phyloP scores from a whole-genome alignment of 2,797 vertebrate species.

The Phrynocephalus forsythii region DNA sequence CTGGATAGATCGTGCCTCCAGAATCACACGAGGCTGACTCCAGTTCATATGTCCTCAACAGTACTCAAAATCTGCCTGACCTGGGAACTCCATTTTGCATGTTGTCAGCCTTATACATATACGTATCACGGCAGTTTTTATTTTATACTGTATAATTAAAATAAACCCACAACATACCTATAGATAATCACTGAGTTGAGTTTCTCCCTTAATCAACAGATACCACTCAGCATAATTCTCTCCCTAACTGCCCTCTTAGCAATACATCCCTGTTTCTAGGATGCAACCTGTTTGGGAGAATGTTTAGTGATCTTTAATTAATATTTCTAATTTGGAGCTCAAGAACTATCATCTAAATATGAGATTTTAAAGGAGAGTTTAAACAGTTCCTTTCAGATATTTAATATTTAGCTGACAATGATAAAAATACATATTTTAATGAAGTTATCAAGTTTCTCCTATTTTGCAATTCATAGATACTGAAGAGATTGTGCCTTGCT shows the following conservation, averaged over 20 bases:
- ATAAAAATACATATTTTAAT: not conserved
- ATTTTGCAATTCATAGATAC: not conserved
- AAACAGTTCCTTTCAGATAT: not conserved
- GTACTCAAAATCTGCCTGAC: not conserved
- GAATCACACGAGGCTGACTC: not conserved
- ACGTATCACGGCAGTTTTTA: not conserved
- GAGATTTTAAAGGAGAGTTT: slow-evolving; percentile 6
- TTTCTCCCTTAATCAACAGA: not conserved
- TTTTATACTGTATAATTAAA: not conserved
- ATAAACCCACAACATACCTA: not conserved
- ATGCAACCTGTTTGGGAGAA: too few relatives aligned
- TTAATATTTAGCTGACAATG: not conserved
- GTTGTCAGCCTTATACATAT: not conserved
- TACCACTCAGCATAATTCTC: not conserved
- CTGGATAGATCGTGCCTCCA: not conserved
- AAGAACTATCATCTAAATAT: not conserved
- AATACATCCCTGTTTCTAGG: not conserved
- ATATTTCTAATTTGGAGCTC: fast-evolving
- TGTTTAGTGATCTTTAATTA: not conserved
- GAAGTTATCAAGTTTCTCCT: not conserved
- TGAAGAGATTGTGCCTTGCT: not conserved
- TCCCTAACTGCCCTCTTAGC: not conserved
- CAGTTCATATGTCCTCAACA: not conserved
- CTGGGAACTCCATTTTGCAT: not conserved
- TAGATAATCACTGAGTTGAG: not conserved